phyloP scores from a whole-genome alignment of 2,113 vertebrate genomes.

The Climacteris rufus region DNA sequence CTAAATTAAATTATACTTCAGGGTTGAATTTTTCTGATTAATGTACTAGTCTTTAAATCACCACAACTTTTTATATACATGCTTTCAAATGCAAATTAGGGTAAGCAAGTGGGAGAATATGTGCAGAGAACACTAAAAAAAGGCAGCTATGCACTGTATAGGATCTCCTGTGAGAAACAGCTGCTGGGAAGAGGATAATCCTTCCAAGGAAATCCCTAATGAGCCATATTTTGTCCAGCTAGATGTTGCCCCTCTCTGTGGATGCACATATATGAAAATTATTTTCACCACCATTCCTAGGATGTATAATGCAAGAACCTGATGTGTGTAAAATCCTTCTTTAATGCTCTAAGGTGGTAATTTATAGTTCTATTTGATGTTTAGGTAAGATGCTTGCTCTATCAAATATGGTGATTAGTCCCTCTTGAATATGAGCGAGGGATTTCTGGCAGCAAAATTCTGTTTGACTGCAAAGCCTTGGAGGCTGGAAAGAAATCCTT shows the following conservation, averaged over 20 bases:
- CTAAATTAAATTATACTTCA: neutral
- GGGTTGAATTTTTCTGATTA: neutral
- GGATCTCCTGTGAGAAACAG: neutral
- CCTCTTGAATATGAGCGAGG: neutral
- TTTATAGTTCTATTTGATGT: slow-evolving; percentile 33
- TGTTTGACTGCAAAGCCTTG: slow-evolving; percentile 40
- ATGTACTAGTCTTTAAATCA: neutral
- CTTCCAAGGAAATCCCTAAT: neutral
- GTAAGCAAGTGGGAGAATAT: neutral
- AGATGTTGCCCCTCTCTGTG: neutral
- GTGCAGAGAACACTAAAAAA: neutral
- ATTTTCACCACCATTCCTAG: neutral
- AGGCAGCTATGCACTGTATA: neutral
- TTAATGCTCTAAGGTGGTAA: neutral
- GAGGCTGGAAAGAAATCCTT: slow-evolving; percentile 39
- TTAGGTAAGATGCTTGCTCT: slow-evolving; percentile 34
- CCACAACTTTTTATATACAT: neutral
- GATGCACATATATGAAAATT: neutral
- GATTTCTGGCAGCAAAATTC: slow-evolving; percentile 26
- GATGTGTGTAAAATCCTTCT: neutral
- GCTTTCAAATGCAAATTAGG: neutral
- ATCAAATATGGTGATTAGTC: slow-evolving; percentile 55
- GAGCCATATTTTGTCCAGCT: neutral
- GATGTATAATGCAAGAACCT: neutral
- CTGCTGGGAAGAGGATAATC: neutral